Percentiles rank a stretch among this genome's conserved stretches.
Evolutionary conservation across 2,888 invertebrate species (phyloP).

Genomic region (Heliconius aoede): DNA sequence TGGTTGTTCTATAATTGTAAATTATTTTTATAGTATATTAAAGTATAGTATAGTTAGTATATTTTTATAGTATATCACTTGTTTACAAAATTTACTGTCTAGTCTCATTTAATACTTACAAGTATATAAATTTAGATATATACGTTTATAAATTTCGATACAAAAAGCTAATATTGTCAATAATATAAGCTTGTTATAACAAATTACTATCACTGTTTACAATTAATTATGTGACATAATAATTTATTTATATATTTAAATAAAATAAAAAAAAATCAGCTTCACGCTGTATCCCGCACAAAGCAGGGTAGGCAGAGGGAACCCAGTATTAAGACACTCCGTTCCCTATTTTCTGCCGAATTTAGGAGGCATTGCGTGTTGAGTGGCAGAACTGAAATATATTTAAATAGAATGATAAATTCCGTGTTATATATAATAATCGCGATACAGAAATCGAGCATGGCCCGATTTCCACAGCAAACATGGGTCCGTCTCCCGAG

Average conservation of each 20-base stretch:
- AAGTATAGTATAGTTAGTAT: no score
- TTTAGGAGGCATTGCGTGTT: no score
- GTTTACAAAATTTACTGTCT: no score
- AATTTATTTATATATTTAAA: slow-evolving; percentile 9
- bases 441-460: background rate
- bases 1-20: no score
- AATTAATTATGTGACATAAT: slow-evolving; percentile 4
- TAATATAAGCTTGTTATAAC: no score
- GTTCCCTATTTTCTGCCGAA: no score
- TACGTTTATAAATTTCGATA: background rate
- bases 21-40: no score
- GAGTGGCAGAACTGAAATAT: no score
- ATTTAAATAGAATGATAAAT: slow-evolving; percentile 17
- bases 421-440: slow-evolving; percentile 14
- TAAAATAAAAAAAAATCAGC: slow-evolving; percentile 12
- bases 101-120: background rate
- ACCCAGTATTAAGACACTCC: no score
- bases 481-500: slow-evolving; percentile 52
- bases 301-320: no score
- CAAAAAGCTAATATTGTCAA: background rate
- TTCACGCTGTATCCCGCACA: no score
- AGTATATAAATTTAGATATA: background rate
- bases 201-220: background rate
- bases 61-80: no score
- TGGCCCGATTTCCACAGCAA: slow-evolving; percentile 41